Evolutionary conservation across 2,888 invertebrate species (phyloP).

Genomic region (Oscheius sp.): DNA sequence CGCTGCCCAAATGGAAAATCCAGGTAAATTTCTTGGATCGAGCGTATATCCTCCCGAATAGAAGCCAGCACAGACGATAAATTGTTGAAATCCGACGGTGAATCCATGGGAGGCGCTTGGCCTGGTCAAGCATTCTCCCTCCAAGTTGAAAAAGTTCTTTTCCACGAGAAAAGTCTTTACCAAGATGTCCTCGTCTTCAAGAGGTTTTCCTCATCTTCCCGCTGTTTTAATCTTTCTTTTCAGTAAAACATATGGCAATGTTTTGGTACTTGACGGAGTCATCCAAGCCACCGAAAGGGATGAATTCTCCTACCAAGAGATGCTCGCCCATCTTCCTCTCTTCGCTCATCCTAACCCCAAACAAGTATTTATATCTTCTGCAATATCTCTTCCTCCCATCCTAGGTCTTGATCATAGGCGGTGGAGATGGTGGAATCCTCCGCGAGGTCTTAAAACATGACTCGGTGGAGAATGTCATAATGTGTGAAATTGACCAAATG

Average conservation of each 20-base stretch:
- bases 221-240: conserved; percentile 41
- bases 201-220: conserved; percentile 79
- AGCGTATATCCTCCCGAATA: neutral
- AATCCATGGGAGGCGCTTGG: conserved; percentile 79
- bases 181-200: conserved; percentile 88
- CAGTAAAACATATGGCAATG: conserved; percentile 85
- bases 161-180: conserved; percentile 84
- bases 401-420: conserved; percentile 86
- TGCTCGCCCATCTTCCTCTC: conserved; percentile 93
- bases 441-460: conserved; percentile 93
- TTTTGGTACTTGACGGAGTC: conserved; percentile 90
- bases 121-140: conserved; percentile 89
- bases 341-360: conserved; percentile 90
- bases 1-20: conserved; percentile 59
- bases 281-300: conserved; percentile 96
- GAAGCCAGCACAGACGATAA: conserved; percentile 46
- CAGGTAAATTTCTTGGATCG: conserved; percentile 28
- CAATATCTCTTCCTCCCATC: no score
- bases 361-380: conserved; percentile 76
- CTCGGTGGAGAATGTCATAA: conserved; percentile 84
- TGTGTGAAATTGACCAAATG: conserved; percentile 93
- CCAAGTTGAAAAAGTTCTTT: conserved; percentile 83
- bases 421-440: conserved; percentile 97
- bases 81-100: conserved; percentile 66
- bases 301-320: conserved; percentile 97